Evolutionary conservation across 2,888 invertebrate species (phyloP).

Genomic region (Hetaerina titia): DNA sequence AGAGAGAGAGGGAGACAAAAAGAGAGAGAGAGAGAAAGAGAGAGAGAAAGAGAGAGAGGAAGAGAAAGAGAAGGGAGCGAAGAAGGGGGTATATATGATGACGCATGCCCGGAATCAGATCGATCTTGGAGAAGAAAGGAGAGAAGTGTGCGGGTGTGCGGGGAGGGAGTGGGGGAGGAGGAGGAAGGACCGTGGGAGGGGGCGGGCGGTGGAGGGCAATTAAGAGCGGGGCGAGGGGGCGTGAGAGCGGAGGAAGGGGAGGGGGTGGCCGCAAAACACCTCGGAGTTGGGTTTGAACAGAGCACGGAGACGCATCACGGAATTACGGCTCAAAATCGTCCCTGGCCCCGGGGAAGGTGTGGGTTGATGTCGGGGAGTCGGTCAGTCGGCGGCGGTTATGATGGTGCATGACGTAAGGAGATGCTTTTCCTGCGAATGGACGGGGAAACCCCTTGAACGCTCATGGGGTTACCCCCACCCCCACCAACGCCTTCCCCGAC

Average conservation of each 20-base stretch:
- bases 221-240: neutral
- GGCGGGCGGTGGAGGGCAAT: conserved; percentile 15
- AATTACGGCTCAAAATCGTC: neutral
- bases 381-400: neutral
- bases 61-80: neutral
- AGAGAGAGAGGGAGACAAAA: neutral
- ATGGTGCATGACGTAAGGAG: neutral
- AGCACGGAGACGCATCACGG: neutral
- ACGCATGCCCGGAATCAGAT: conserved; percentile 66
- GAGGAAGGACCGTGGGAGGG: neutral
- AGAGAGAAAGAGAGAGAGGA: conserved; percentile 24
- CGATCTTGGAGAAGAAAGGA: conserved; percentile 64
- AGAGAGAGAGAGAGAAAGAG: neutral
- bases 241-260: neutral
- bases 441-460: neutral
- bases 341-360: neutral
- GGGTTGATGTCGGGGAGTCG: neutral
- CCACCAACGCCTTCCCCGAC: neutral
- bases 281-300: neutral
- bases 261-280: neutral
- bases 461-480: neutral
- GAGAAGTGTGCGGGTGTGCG: conserved; percentile 3
- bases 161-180: neutral
- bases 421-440: neutral
- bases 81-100: conserved; percentile 43